Evolutionary conservation across 2,888 invertebrate species (phyloP).

Genomic region (Cephus sareptanus): DNA sequence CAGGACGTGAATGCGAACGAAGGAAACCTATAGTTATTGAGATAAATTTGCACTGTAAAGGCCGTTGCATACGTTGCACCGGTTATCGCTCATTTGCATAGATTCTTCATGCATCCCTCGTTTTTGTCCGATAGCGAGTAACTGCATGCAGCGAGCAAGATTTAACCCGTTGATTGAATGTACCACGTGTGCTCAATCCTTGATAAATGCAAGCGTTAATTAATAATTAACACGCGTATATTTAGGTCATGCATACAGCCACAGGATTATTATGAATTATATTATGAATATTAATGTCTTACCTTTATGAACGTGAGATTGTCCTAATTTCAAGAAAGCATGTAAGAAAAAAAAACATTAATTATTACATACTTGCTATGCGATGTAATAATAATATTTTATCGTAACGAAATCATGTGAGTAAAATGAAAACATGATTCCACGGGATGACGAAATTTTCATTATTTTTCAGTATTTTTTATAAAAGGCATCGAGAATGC

Average conservation of each 20-base stretch:
- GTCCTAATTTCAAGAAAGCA: constrained; percentile 66
- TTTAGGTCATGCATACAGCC: background rate
- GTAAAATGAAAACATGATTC: background rate
- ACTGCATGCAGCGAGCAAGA: constrained; percentile 13
- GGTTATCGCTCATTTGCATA: constrained; percentile 28
- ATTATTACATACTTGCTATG: background rate
- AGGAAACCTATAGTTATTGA: constrained; percentile 33
- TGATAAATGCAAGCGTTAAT: background rate
- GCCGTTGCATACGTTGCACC: constrained; percentile 13
- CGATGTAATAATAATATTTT: background rate
- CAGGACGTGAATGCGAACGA: constrained; percentile 19
- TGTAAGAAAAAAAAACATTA: constrained; percentile 27
- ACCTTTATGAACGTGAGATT: constrained; percentile 81
- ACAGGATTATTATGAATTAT: background rate
- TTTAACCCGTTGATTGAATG: constrained; percentile 22
- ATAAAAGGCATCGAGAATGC: too few relatives aligned
- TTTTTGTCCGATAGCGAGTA: constrained; percentile 10
- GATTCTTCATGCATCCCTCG: constrained; percentile 18
- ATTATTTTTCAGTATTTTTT: too few relatives aligned
- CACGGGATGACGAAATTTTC: too few relatives aligned
- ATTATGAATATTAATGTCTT: constrained; percentile 46
- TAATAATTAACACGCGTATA: background rate
- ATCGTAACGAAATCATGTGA: too few relatives aligned
- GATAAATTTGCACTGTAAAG: constrained; percentile 22
- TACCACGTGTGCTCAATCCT: constrained; percentile 1